A percentile compares a stretch with the other conserved stretches of the same genome.
phyloP scores from a whole-genome alignment of 2,113 vertebrate genomes.

The Nicator chloris region DNA sequence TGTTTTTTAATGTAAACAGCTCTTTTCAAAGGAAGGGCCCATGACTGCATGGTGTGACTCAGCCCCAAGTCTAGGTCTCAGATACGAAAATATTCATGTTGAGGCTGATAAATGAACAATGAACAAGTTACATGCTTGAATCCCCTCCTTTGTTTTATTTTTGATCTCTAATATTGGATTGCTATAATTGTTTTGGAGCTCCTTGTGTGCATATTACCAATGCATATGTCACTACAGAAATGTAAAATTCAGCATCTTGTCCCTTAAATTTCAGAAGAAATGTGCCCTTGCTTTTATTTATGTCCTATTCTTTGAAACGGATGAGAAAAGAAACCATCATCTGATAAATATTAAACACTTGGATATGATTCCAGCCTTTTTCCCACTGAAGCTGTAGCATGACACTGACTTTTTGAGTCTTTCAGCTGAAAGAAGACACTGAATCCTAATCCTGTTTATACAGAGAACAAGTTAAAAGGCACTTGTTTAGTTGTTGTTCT shows the following conservation, averaged over 20 bases:
- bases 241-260: neutral
- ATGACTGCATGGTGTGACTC: neutral
- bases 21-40: neutral
- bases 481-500: neutral
- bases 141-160: constrained; percentile 7
- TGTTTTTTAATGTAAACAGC: neutral
- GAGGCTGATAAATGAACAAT: constrained; percentile 34
- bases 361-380: neutral
- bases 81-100: neutral
- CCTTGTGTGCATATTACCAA: neutral
- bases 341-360: neutral
- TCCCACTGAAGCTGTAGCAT: neutral
- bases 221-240: neutral
- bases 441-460: neutral
- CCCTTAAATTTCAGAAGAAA: neutral
- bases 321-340: neutral
- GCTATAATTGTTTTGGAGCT: constrained; percentile 1
- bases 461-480: neutral
- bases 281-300: neutral
- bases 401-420: neutral
- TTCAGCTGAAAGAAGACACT: neutral
- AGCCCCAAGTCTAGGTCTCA: neutral
- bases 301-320: neutral
- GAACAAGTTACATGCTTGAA: constrained; percentile 32
- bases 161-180: constrained; percentile 24